phyloP scores from a whole-genome alignment of 2,888 invertebrate species.

The Trichopria drosophilae region DNA sequence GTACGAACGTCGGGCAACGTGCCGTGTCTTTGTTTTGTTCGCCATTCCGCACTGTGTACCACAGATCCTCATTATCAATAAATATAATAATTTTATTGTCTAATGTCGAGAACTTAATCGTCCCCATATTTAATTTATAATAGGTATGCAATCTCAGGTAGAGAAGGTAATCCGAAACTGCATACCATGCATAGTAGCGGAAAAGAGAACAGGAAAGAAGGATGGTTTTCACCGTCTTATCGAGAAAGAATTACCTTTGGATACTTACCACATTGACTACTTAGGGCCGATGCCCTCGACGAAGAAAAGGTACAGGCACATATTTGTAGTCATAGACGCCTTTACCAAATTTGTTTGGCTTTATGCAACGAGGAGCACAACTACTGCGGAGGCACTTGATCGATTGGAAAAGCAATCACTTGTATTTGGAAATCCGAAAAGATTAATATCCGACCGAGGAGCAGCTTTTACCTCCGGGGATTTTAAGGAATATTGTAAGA shows the following conservation, averaged over 20 bases:
- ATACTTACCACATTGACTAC: conserved; percentile 28
- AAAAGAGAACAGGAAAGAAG: conserved; percentile 26
- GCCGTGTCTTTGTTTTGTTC: too few relatives aligned
- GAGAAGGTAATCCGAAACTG: too few relatives aligned
- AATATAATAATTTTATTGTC: too few relatives aligned
- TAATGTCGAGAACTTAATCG: too few relatives aligned
- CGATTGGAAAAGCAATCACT: conserved; percentile 31
- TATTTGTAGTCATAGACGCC: conserved; percentile 20
- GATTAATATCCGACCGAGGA: conserved; percentile 30
- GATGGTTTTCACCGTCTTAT: conserved; percentile 34
- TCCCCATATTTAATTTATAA: too few relatives aligned
- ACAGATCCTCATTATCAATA: too few relatives aligned
- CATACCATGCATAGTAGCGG: conserved; percentile 15
- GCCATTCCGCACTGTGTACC: too few relatives aligned
- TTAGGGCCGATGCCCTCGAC: conserved; percentile 27
- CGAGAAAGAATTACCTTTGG: conserved; percentile 29
- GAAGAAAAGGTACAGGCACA: neutral
- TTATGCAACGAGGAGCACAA: conserved; percentile 28
- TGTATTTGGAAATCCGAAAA: conserved; percentile 29
- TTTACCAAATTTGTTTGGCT: conserved; percentile 26
- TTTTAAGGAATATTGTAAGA: conserved; percentile 27
- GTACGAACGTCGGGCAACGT: too few relatives aligned
- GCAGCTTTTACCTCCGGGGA: conserved; percentile 29
- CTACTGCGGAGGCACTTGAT: conserved; percentile 16
- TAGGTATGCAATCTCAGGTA: too few relatives aligned